Base-by-base conservation (phyloP, 2,113 vertebrate genomes). In the Pandion haliaetus region DNA sequence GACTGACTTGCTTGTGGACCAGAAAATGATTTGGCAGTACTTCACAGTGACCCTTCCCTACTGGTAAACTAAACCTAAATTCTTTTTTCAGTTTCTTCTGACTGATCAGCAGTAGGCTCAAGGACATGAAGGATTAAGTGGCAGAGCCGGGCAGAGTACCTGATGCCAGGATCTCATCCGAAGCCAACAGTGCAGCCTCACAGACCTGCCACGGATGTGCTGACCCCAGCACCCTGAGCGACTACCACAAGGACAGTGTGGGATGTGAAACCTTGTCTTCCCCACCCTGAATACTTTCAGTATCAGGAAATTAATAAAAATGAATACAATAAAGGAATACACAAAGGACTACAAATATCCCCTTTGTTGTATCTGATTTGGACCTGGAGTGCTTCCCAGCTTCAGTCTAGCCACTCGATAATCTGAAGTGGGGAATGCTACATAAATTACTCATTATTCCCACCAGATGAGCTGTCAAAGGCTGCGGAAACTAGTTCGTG, bases 231-330 rank as follows among this genome's bases (percentile, higher is more conserved):
- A 69, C 58, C 47, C 49, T 10, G 36, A 93, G 81, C 0, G 2
- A 61, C 84, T 87, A n/a, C 61, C 31, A 54, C 0, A 0, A 80
- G 66, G n/a, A 78, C 52, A 69, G 54, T 49, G 91, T 79, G 32
- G 96, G 91, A 97, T 83, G 80, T 84, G 72, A 91, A 91, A 72
- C 38, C 61, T 45, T 65, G 70, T 47, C 73, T 92, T 93, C 78
- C 78, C 58, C 12, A 32, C 54, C 57, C 44, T 31, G 61, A 91
- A 89, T 77, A 86, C 42, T 88, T 87, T 72, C 71, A 93, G 62
- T 47, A 91, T 77, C 86, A 95, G 97, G 96, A 97, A 97, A 97
- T 96, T 95, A 97, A 97, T 95, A 91, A 92, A 96, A 97, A 90
- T 36, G 70, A 95, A 58, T 80, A 94, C 65, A 97, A 94, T 80